Base-by-base conservation (phyloP, 2,888 invertebrate genomes). In the Sialis fuliginosa region DNA sequence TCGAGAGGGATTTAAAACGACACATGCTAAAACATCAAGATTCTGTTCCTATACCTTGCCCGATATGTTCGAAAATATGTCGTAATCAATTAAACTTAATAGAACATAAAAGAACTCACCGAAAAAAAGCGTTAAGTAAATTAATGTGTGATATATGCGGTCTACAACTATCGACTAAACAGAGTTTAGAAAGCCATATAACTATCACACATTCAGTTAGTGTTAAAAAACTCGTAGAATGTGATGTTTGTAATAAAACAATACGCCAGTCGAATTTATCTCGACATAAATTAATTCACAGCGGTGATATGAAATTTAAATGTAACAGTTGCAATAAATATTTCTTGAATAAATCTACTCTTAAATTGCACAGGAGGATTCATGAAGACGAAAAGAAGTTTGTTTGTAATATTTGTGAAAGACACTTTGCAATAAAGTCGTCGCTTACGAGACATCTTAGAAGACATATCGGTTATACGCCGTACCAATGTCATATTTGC, bases 401-500 rank as follows among this genome's bases (percentile, higher is more conserved):
- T 39, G 63, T 67, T n/a, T 75, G 75, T 49, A 66, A 70, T 9
- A 62, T 67, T 48, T 76, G 76, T 49, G 68, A 68, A 37, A 75
- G 74, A 52, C 58, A 69, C 1, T 72, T 72, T 52, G 68, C 70
- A 39, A 67, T 74, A 49, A 65, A 66, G 48, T 67, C 66, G 49
- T 68, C 70, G 0, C 52, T 73, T 39, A 66, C 67, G 7, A 62
- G 67, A 5, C 74, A 74, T 53, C 63, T 62, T 33, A 58, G 72
- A 45, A 69, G 69, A 48, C 75, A 74, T 50, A 70, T 71, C 0
- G 72, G 73, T 6, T 73, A 71, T 52, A 62, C 63, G 45, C 61
- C 70, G 13, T 70, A 68, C 51, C 63, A 72, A 1, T 77, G 77
- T 51, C 64, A 68, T 6, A 62, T 67, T 8, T 77, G 77, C 44